Evolutionary conservation across 2,113 vertebrate genomes (phyloP).

Genomic region (Redunca redunca): DNA sequence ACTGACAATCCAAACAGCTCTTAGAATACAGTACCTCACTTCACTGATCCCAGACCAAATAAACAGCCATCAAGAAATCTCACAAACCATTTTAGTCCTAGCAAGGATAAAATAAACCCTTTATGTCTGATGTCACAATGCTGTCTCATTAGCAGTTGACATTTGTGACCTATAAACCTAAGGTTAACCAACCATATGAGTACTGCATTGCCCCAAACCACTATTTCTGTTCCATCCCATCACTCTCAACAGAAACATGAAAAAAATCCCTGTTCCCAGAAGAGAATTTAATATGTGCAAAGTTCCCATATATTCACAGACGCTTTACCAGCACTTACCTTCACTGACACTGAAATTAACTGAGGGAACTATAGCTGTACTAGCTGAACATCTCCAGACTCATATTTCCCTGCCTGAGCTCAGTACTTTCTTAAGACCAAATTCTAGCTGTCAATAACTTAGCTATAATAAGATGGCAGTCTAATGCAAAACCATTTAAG

Average conservation of each 20-base stretch:
- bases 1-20: not conserved
- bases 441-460: conserved; percentile 1
- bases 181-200: conserved; percentile 20
- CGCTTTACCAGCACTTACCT: not conserved
- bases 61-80: not conserved
- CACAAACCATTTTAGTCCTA: not conserved
- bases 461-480: conserved; percentile 53
- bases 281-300: not conserved
- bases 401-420: not conserved
- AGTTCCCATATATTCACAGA: conserved; percentile 41
- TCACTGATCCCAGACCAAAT: not conserved
- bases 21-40: not conserved
- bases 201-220: not conserved
- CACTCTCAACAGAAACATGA: not conserved
- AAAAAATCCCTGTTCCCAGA: not conserved
- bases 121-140: not conserved
- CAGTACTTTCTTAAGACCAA: conserved; percentile 36
- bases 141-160: not conserved
- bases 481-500: conserved; percentile 53
- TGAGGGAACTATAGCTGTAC: not conserved
- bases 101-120: not conserved
- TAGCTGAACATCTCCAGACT: not conserved
- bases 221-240: not conserved
- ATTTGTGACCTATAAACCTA: not conserved
- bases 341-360: conserved; percentile 49